phyloP scores from a whole-genome alignment of 2,888 invertebrate genomes.

The Meiosimyza decipiens region DNA sequence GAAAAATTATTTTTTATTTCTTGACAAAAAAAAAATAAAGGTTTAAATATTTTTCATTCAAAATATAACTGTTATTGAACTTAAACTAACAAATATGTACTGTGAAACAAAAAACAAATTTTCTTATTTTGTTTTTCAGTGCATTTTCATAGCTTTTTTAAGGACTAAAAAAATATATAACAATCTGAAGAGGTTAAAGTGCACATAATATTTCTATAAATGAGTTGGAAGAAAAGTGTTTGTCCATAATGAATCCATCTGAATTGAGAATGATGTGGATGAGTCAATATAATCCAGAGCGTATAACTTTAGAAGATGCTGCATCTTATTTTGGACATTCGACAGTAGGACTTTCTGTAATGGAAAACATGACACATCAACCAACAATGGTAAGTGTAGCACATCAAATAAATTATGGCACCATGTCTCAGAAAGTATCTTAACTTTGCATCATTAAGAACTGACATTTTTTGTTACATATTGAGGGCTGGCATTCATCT shows the following conservation, averaged over 20 bases:
- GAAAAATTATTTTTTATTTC: too few relatives aligned
- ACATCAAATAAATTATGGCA: background rate
- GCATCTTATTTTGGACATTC: slow-evolving; percentile 67
- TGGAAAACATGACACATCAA: slow-evolving; percentile 69
- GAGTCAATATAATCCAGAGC: slow-evolving; percentile 69
- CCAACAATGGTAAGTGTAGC: slow-evolving; percentile 68
- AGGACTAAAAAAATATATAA: too few relatives aligned
- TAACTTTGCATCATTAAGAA: background rate
- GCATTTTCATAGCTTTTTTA: too few relatives aligned
- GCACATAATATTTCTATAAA: slow-evolving; percentile 2
- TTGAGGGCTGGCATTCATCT: background rate
- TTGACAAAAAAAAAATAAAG: too few relatives aligned
- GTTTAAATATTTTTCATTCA: too few relatives aligned
- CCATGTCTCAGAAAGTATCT: background rate
- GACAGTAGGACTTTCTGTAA: slow-evolving; percentile 69
- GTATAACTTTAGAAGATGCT: slow-evolving; percentile 65
- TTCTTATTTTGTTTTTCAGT: too few relatives aligned
- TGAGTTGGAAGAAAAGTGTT: background rate
- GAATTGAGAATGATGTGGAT: slow-evolving; percentile 69
- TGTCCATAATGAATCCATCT: slow-evolving; percentile 56
- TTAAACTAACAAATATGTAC: too few relatives aligned
- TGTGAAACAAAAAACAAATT: too few relatives aligned
- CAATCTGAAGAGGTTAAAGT: too few relatives aligned
- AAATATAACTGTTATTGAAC: too few relatives aligned
- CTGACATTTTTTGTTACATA: background rate